A percentile compares a stretch with the other conserved stretches of the same genome.
phyloP scores from a whole-genome alignment of 2,797 vertebrate genomes.

The Oreochromis grahami region DNA sequence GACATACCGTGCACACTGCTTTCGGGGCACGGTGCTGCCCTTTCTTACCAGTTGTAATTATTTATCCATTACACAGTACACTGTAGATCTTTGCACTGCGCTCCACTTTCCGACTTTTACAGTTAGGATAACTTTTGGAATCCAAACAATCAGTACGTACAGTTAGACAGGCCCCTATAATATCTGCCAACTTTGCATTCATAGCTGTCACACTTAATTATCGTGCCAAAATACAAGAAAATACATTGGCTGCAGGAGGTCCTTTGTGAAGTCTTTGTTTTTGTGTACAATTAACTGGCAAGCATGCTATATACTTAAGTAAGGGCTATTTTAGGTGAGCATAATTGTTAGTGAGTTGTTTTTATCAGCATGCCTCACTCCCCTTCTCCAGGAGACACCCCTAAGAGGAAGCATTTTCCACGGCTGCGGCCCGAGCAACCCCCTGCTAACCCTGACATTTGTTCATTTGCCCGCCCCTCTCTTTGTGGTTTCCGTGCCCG shows the following conservation, averaged over 20 bases:
- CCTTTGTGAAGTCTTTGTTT: conserved; percentile 72
- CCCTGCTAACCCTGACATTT: conserved; percentile 68
- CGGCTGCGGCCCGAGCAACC: conserved; percentile 49
- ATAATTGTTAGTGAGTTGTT: conserved; percentile 80
- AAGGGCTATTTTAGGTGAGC: conserved; percentile 73
- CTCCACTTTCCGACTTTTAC: conserved; percentile 2
- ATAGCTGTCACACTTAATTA: conserved; percentile 73
- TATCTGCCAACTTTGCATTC: conserved; percentile 69
- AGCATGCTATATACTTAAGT: conserved; percentile 71
- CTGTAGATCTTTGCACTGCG: background rate
- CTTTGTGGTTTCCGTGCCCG: conserved; percentile 17
- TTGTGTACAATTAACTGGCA: conserved; percentile 75
- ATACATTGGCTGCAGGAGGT: conserved; percentile 67
- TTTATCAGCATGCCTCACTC: conserved; percentile 77
- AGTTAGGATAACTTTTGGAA: conserved; percentile 52
- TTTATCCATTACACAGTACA: conserved; percentile 1
- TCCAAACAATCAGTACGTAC: conserved; percentile 46
- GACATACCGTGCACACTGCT: background rate
- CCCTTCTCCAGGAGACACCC: conserved; percentile 67
- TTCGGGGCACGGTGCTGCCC: background rate
- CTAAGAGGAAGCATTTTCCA: conserved; percentile 66
- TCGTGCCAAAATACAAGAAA: conserved; percentile 69
- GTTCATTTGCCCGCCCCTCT: conserved; percentile 62
- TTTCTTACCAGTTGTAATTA: background rate
- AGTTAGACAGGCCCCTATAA: conserved; percentile 66